Percentiles rank a stretch among this genome's conserved stretches.
Evolutionary conservation across 1,140 invertebrate species (phyloP).

Genomic region (Thaumatotibia leucotreta): DNA sequence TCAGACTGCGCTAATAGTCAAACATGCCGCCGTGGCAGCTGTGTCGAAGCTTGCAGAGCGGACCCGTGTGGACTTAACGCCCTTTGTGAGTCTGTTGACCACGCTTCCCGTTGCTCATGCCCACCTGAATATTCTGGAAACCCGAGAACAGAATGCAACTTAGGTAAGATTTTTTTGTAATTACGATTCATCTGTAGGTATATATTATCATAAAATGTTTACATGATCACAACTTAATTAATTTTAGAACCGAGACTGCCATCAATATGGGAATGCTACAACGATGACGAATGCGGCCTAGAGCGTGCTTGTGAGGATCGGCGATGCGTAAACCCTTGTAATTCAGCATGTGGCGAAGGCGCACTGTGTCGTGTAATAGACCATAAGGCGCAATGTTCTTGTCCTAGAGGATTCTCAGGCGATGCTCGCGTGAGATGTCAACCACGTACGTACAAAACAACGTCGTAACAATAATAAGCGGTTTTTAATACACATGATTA

Average conservation of each 20-base stretch:
- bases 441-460: conserved; percentile 81
- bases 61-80: conserved; percentile 91
- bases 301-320: conserved; percentile 87
- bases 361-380: conserved; percentile 87
- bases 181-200: not conserved
- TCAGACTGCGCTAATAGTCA: conserved; percentile 84
- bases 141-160: conserved; percentile 87
- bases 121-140: conserved; percentile 88
- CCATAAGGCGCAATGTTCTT: conserved; percentile 87
- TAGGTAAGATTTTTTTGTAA: conserved; percentile 65
- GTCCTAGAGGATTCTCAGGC: conserved; percentile 87
- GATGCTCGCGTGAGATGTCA: conserved; percentile 84
- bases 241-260: conserved; percentile 71
- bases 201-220: too few species aligned
- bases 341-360: conserved; percentile 83
- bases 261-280: conserved; percentile 82
- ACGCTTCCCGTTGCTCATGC: conserved; percentile 87
- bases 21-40: conserved; percentile 85
- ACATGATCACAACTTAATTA: conserved; percentile 14
- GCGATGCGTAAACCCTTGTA: conserved; percentile 87
- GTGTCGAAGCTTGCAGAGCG: conserved; percentile 86
- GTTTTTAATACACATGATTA: too few species aligned
- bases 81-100: conserved; percentile 85
- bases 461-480: not conserved
- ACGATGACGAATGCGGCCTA: conserved; percentile 84